phyloP scores from a whole-genome alignment of 2,797 vertebrate species.

The Eutrigla gurnardus region DNA sequence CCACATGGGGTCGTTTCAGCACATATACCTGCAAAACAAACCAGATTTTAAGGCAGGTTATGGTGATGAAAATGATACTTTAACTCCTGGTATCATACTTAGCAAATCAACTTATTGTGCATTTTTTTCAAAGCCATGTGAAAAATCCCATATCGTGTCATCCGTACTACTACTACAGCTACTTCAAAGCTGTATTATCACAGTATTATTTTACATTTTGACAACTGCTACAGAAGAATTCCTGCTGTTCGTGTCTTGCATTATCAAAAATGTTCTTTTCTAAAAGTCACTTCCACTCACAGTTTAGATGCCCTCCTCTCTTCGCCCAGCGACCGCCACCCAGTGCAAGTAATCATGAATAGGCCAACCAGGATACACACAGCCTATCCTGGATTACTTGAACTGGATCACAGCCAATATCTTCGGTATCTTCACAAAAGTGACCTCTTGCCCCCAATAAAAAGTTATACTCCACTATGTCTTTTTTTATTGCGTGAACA shows the following conservation, averaged over 20 bases:
- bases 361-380: conserved; percentile 93
- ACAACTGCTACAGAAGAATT: background rate
- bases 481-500: background rate
- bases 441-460: background rate
- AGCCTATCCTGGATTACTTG: conserved; percentile 99
- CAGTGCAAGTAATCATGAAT: conserved; percentile 99
- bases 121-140: no score
- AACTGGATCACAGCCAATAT: conserved; percentile 88
- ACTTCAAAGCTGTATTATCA: background rate
- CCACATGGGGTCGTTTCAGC: conserved; percentile 95
- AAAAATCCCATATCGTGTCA: no score
- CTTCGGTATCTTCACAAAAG: conserved; percentile 31
- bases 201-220: background rate
- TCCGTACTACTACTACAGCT: background rate
- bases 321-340: conserved; percentile 79
- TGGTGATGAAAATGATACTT: no score
- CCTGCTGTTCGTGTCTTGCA: background rate
- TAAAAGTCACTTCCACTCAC: conserved; percentile 9
- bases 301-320: background rate
- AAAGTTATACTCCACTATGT: background rate
- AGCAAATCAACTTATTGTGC: no score
- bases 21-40: conserved; percentile 90
- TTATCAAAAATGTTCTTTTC: background rate
- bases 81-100: no score
- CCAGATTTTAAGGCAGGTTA: conserved; percentile 3